Evolutionary conservation across 2,113 vertebrate genomes (phyloP), one percentile per base, ranked within the genome.

Genomic region (Salvelinus namaycush): DNA sequence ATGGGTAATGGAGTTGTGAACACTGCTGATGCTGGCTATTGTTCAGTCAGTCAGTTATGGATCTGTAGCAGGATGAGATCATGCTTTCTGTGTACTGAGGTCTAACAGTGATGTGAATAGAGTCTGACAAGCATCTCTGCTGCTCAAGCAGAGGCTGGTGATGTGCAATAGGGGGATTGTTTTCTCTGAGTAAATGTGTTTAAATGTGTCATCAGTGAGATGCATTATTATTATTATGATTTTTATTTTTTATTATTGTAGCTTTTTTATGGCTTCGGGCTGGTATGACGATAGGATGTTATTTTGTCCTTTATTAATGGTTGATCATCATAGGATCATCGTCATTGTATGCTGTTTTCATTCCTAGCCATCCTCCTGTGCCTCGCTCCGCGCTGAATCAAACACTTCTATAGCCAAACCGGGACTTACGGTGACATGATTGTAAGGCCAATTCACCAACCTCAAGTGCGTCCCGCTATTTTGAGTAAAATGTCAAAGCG

Each of bases 401-500:
- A 44, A 44, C 39, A 44, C 9, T 44, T 44, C 39, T 44, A 44
- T 11, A 11, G 39, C 9, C 39, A 44, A 44, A 3, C 34, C 6
- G 9, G 39, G 8, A 44, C 11, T 3, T 57, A 57, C 54, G 54
- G 18, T 20, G 54, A 20, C 14, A 7, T 57, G 14, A 20, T 20
- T 57, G 59, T 24, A 62, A n/a, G 59, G 12, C 16, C 67, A 9
- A 72, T 74, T 51, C 57, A 79, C 60, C 60, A 62, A 34, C 44
- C 1, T 14, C 13, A 54, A 5, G 22, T 54, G 3, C 39, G 24
- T 44, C 24, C 64, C 34, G n/a, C 5, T 12, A 34, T 69, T 70
- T 74, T 31, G 26, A 69, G 49, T 68, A 65, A 26, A 73, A 48
- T 64, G 26, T 72, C 49, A 68, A 68, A 48, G 14, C 29, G 65